Base-by-base conservation (phyloP, 23 tunicate genomes). In the Halocynthia roretzi region DNA sequence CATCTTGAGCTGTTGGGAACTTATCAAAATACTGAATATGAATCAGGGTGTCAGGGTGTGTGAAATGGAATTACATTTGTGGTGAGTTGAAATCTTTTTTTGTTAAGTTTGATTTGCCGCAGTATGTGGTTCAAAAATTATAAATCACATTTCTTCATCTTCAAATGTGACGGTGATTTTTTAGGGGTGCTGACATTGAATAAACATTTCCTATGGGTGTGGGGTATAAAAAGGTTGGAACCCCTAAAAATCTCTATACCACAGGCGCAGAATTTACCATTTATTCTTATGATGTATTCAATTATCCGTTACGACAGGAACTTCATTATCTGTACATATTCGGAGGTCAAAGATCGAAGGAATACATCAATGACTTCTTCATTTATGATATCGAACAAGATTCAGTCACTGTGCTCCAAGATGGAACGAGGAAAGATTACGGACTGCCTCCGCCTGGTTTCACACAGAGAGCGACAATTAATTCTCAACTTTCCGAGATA, bases 341-440 rank as follows among this genome's bases (percentile, higher is more conserved):
- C 70, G 96, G 96, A 14, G 96, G 96, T 44, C 96, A 90, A 72
- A 78, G 96, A 7, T 76, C 83, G 6, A 90, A 90, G 61, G 96
- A 90, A 62, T 65, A 81, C 72, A 83, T 90, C 15, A 90, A 80
- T 75, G 96, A 90, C 67, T 84, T 90, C 66, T 80, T 90, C 56
- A 80, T 52, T 66, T 90, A 90, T 75, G 87, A 90, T 74, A 80
- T 90, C 40, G 77, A 69, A 31, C 68, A 80, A 21, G 89, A 90
- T 53, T 66, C 53, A 18, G 89, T 90, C 56, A 77, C 80, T 11
- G 68, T 81, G n/a, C 64, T 90, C 5, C 76, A 66, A 50, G 96
- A 90, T 56, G 89, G 89, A 31, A 62, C 71, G 57, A 68, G 62
- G 19, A 83, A 88, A 50, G 89, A 84, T 8, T 53, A 70, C 23